Evolutionary conservation across 2,797 vertebrate genomes (phyloP).

Genomic region (Protosalanx chinensis): DNA sequence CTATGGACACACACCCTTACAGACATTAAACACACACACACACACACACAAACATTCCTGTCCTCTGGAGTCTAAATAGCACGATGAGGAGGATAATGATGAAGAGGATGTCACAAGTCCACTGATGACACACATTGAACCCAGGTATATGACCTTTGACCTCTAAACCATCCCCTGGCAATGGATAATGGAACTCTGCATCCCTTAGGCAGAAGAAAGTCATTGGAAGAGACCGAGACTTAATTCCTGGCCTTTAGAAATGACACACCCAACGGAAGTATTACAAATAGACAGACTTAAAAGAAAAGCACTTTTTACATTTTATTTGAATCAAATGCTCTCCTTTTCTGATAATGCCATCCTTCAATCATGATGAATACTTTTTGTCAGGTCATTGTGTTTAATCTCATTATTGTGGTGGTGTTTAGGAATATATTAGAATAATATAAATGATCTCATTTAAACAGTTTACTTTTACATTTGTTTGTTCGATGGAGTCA

Average conservation of each 20-base stretch:
- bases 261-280: too few relatives aligned
- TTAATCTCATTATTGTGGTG: background rate
- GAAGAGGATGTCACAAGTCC: background rate
- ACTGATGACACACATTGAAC: too few relatives aligned
- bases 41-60: background rate
- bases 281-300: too few relatives aligned
- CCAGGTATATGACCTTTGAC: too few relatives aligned
- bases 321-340: too few relatives aligned
- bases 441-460: background rate
- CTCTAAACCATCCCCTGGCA: background rate
- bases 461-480: background rate
- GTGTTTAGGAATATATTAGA: too few relatives aligned
- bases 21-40: slow-evolving; percentile 1
- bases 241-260: background rate
- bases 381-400: background rate
- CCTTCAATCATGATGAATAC: background rate
- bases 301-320: too few relatives aligned
- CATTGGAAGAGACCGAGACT: background rate
- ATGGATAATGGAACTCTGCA: background rate
- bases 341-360: too few relatives aligned
- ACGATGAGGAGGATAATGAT: background rate
- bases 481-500: background rate
- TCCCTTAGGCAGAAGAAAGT: background rate
- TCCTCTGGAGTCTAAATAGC: background rate
- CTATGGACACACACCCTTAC: slow-evolving; percentile 19